phyloP scores from a whole-genome alignment of 2,113 vertebrate species.

The Gorsachius goisagi region DNA sequence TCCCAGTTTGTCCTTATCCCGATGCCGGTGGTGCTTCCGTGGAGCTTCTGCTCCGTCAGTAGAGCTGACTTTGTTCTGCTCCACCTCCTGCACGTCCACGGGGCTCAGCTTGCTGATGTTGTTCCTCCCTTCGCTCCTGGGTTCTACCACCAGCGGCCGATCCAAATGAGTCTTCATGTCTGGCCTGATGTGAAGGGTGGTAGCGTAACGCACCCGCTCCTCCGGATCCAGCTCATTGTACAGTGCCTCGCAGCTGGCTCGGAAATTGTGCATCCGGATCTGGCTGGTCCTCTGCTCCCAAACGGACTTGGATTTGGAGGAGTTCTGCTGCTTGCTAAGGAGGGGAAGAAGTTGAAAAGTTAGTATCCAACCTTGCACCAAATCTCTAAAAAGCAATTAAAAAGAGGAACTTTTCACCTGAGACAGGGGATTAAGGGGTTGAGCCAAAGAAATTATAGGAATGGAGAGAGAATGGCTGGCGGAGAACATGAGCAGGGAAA shows the following conservation, averaged over 20 bases:
- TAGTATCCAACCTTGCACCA: background rate
- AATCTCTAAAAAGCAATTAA: background rate
- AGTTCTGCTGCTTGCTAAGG: constrained; percentile 89
- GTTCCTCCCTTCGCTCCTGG: constrained; percentile 54
- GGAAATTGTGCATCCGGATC: constrained; percentile 89
- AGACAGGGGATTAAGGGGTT: background rate
- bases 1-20: constrained; percentile 70
- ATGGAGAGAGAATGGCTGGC: constrained; percentile 32
- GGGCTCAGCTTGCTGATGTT: constrained; percentile 67
- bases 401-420: background rate
- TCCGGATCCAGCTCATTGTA: constrained; percentile 92
- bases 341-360: constrained; percentile 27
- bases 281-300: constrained; percentile 95
- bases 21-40: constrained; percentile 81
- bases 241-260: constrained; percentile 88
- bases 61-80: constrained; percentile 43
- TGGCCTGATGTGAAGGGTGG: constrained; percentile 82
- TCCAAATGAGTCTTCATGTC: constrained; percentile 95
- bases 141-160: constrained; percentile 89
- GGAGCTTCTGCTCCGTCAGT: constrained; percentile 54
- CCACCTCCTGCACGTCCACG: constrained; percentile 53
- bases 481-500: constrained; percentile 14
- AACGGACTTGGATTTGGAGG: constrained; percentile 88
- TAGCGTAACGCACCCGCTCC: constrained; percentile 80
- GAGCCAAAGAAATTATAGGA: background rate